Percentiles rank a stretch among this genome's conserved stretches.
These are phyloP conservation scores for Pangasius larnaudii DNA, from an alignment of 2,797 vertebrate genomes.

Conservation along the genomic window DNA sequence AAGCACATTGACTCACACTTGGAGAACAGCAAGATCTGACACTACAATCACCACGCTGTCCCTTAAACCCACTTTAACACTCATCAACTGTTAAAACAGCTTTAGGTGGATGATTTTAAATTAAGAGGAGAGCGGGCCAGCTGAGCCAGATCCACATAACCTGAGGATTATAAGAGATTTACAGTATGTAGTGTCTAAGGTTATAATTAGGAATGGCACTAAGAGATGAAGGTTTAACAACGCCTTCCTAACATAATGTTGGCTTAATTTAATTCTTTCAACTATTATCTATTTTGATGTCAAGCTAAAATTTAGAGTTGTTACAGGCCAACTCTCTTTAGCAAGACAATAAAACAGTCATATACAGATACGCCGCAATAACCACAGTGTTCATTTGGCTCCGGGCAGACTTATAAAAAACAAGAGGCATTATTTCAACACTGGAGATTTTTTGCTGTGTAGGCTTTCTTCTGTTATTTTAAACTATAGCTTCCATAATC, in stretches of 20 bases:
- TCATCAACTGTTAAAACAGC: slow-evolving; percentile 36
- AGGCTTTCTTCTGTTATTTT: slow-evolving; percentile 11
- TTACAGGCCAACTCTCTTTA: not conserved
- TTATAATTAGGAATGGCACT: slow-evolving; percentile 22
- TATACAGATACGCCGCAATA: not conserved
- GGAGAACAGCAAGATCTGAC: slow-evolving; percentile 99
- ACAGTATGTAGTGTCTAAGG: slow-evolving; percentile 6
- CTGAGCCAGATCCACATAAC: slow-evolving; percentile 12
- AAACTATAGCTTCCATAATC: slow-evolving; percentile 24
- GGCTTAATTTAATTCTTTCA: not conserved
- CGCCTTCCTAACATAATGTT: not conserved
- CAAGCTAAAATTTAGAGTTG: not conserved
- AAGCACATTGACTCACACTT: slow-evolving; percentile 98
- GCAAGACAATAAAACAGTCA: slow-evolving; percentile 25
- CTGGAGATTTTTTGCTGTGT: not conserved
- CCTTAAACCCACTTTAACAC: slow-evolving; percentile 50
- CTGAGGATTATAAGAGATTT: slow-evolving; percentile 5
- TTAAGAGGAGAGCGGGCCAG: slow-evolving; percentile 10
- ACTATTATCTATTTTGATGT: slow-evolving; percentile 13
- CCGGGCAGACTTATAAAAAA: not conserved
- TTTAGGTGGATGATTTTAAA: slow-evolving; percentile 37
- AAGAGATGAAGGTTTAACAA: slow-evolving; percentile 8
- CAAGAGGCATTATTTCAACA: not conserved
- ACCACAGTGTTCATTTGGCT: slow-evolving; percentile 14
- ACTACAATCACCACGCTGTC: slow-evolving; percentile 53